Base-by-base conservation (phyloP, 2,888 invertebrate genomes). In the Luffia ferchaultella region DNA sequence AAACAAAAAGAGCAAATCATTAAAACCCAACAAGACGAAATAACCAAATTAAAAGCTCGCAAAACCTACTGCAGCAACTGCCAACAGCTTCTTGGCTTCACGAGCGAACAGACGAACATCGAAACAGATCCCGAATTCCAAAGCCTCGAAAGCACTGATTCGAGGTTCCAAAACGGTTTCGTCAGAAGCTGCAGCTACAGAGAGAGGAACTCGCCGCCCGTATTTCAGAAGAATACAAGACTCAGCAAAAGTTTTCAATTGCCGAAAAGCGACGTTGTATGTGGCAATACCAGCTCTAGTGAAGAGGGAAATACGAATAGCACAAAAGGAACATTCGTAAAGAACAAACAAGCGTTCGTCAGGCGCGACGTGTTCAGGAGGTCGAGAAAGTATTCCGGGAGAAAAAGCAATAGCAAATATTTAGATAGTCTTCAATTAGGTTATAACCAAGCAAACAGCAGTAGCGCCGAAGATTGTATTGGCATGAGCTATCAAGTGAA, bases 1-100 rank as follows among this genome's bases (percentile, higher is more conserved):
- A 85, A 86, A 53, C 90, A 91, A 63, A 90, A 91, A 65, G 92
- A 92, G 64, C 87, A 87, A 62, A 86, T 91, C 46, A 91, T 92
- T 54, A 87, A 87, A 62, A 84, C 87, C 51, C 92, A 92, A 64
- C 88, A 88, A 61, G 85, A 87, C 55, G 90, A 92, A 70, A 90
- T 92, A 54, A 76, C 86, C 9, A 88, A 87, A 67, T 76, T 91
- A 20, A 85, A 89, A 61, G 76, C 85, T 1, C 76, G 83, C 40
- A 79, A 79, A 52, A 74, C 77, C 0, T 83, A 76, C 55, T 84
- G 84, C 67, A 83, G 73, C 61, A 84, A 82, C 60, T 84, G 84
- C 59, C 83, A 83, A 59, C 83, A 84, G 58, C 60, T 83, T 15
- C 76, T 84, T 42, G 84, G 84, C 7, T 84, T 83, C 58, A 84